Percentiles rank a stretch among this genome's conserved stretches.
Conservation (phyloP, 1,140 invertebrate species). For the Ceratina australensis region DNA sequence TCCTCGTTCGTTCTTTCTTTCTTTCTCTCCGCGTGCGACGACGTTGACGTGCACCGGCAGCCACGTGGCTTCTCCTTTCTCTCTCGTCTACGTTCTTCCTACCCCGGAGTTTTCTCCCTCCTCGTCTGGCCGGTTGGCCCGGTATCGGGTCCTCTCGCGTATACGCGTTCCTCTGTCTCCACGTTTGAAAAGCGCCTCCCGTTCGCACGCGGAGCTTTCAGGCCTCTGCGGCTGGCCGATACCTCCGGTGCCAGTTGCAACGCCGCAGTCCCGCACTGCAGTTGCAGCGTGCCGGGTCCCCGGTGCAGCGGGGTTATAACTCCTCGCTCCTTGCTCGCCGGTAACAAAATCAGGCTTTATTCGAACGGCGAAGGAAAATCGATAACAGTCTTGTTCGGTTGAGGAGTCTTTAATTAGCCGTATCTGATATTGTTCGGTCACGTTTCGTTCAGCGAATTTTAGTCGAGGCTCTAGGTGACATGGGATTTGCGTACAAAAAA, state of each 20-base stretch:
- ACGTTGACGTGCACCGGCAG: conserved; percentile 66
- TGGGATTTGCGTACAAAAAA: too few species aligned
- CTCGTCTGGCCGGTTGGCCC: conserved; percentile 2
- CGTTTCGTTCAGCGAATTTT: too few species aligned
- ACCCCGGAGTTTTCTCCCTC: conserved; percentile 35
- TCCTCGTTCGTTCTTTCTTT: too few species aligned
- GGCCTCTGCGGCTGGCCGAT: conserved; percentile 55
- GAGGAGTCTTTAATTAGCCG: too few species aligned
- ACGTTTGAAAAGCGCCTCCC: conserved; percentile 43
- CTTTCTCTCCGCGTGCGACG: conserved; percentile 16
- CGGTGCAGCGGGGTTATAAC: neutral
- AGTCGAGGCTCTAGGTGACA: too few species aligned
- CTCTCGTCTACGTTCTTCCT: conserved; percentile 51
- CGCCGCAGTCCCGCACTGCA: conserved; percentile 74
- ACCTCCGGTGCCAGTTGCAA: conserved; percentile 64
- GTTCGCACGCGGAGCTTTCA: conserved; percentile 46
- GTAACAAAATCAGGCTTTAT: too few species aligned
- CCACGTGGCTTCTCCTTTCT: conserved; percentile 55
- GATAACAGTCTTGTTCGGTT: too few species aligned
- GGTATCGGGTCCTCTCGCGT: neutral
- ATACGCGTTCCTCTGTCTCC: conserved; percentile 24
- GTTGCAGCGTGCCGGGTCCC: conserved; percentile 58
- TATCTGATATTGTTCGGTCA: too few species aligned
- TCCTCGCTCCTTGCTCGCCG: too few species aligned
- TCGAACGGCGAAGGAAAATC: too few species aligned